These are phyloP conservation scores for Centrocercus urophasianus DNA, from an alignment of 2,113 vertebrate genomes.

Conservation along the genomic window DNA sequence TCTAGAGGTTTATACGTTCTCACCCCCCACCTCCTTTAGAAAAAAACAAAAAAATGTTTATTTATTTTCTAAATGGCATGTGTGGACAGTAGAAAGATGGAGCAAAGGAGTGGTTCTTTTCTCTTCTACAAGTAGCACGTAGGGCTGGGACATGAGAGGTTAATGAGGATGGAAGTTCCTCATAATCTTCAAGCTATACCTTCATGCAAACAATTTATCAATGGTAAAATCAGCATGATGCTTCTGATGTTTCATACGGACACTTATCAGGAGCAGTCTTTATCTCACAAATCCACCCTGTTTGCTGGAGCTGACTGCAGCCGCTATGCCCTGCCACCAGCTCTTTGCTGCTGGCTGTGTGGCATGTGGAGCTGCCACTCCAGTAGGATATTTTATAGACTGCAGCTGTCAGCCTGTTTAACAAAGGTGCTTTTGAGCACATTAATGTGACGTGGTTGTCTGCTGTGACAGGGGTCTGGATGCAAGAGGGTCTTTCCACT, in stretches of 20 bases:
- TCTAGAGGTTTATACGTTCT: not conserved
- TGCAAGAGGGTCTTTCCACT: conserved; percentile 14
- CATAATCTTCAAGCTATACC: not conserved
- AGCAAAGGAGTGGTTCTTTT: not conserved
- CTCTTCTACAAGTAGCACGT: not conserved
- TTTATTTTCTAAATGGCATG: not conserved
- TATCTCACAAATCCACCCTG: not conserved
- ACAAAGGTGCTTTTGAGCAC: conserved; percentile 34
- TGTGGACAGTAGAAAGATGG: not conserved
- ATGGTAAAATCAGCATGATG: not conserved
- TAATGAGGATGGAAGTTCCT: not conserved
- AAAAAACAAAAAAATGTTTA: not conserved
- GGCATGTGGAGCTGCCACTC: not conserved
- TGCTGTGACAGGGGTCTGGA: not conserved
- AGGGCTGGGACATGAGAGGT: not conserved
- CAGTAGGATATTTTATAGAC: not conserved
- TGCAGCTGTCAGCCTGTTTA: conserved; percentile 7
- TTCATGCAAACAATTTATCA: not conserved
- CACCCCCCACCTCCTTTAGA: not conserved
- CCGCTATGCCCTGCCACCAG: not conserved
- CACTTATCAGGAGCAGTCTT: not conserved
- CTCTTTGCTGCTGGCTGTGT: not conserved
- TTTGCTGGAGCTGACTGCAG: not conserved
- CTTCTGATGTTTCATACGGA: not conserved
- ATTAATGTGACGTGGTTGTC: not conserved